phyloP scores from a whole-genome alignment of 2,113 vertebrate species.

The Sphaerodactylus townsendi region DNA sequence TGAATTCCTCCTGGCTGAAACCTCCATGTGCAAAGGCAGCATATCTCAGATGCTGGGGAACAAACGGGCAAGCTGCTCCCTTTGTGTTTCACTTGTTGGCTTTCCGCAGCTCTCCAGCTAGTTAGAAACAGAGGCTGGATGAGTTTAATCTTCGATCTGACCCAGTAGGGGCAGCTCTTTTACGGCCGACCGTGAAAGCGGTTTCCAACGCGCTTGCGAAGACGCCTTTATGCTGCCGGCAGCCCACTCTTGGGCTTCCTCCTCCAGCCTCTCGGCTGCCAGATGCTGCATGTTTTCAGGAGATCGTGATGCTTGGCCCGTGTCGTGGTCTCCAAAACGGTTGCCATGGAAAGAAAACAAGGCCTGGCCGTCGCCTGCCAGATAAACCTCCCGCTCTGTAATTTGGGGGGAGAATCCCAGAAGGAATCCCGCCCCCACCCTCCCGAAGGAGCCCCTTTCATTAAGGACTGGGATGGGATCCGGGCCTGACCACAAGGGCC shows the following conservation, averaged over 20 bases:
- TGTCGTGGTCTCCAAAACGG: conserved; percentile 15
- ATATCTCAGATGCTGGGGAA: not conserved
- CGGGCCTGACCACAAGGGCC: not conserved
- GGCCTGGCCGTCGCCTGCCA: not conserved
- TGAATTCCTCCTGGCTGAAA: too few relatives aligned
- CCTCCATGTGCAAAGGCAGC: not conserved
- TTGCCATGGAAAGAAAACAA: conserved; percentile 58
- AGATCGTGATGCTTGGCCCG: not conserved
- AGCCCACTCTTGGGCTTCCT: not conserved
- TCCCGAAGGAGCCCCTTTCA: not conserved
- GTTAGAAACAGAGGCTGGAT: too few relatives aligned
- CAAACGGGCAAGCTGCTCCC: not conserved
- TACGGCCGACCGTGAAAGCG: not conserved
- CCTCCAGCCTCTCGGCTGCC: not conserved
- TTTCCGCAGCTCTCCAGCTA: not conserved
- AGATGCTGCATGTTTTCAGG: not conserved
- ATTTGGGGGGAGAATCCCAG: not conserved
- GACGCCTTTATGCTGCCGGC: not conserved
- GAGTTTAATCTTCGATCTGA: too few relatives aligned
- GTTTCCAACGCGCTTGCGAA: not conserved
- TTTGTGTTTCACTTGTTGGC: not conserved
- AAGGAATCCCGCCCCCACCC: not conserved
- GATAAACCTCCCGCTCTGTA: not conserved
- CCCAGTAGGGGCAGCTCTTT: too few relatives aligned
- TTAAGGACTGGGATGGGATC: not conserved